phyloP scores from a whole-genome alignment of 2,888 invertebrate genomes.

The Brenthis hecate region DNA sequence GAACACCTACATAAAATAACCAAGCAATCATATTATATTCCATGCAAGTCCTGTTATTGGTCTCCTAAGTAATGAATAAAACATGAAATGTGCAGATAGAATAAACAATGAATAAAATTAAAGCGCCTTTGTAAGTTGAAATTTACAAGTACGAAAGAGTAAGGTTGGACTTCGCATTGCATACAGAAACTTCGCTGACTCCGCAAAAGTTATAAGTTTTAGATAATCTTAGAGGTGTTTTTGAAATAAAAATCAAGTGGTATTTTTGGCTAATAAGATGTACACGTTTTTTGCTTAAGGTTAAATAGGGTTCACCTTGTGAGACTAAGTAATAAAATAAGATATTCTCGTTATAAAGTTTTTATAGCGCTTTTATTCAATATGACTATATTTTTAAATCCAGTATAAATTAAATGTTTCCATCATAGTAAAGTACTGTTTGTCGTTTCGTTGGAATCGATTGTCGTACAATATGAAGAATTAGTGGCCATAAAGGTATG shows the following conservation, averaged over 20 bases:
- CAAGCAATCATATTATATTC: neutral
- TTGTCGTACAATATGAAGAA: no score
- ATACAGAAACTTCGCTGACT: conserved; percentile 7
- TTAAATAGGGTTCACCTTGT: conserved; percentile 7
- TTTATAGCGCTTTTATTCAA: no score
- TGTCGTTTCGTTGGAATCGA: no score
- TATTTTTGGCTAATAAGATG: neutral
- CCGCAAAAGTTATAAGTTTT: conserved; percentile 12
- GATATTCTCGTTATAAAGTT: neutral
- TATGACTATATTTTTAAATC: no score
- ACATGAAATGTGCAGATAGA: conserved; percentile 17
- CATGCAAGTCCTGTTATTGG: neutral
- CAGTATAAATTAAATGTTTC: no score
- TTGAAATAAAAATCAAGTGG: neutral
- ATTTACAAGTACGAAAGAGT: conserved; percentile 12
- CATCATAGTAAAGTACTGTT: no score
- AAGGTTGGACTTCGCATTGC: conserved; percentile 17
- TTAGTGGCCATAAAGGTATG: no score
- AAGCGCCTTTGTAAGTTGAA: conserved; percentile 19
- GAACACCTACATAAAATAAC: neutral
- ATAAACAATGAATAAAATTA: conserved; percentile 26
- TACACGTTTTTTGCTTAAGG: neutral
- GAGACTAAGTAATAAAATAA: neutral
- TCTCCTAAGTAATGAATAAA: conserved; percentile 16
- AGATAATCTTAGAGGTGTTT: conserved; percentile 8